Evolutionary conservation across 1,140 invertebrate species (phyloP).

Genomic region (Cydia splendana): DNA sequence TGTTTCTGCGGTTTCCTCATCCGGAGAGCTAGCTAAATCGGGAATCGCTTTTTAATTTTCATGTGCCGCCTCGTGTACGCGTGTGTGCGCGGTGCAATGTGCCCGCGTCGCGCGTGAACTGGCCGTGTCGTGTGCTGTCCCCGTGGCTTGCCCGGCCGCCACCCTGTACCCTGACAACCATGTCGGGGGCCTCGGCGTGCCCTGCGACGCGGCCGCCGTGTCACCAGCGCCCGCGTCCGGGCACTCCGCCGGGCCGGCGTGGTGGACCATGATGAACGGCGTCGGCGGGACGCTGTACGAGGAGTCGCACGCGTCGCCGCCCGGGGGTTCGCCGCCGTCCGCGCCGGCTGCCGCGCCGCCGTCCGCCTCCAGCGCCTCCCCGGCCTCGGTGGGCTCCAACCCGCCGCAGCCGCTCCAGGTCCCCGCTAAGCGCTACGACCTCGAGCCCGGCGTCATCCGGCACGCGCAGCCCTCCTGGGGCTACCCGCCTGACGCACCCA

Average conservation of each 20-base stretch:
- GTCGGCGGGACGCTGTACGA: conserved; percentile 82
- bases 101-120: conserved; percentile 71
- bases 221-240: conserved; percentile 88
- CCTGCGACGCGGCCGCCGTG: conserved; percentile 85
- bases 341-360: conserved; percentile 80
- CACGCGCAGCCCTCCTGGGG: conserved; percentile 87
- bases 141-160: conserved; percentile 89
- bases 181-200: conserved; percentile 85
- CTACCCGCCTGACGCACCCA: conserved; percentile 84
- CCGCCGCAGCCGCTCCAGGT: conserved; percentile 86
- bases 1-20: conserved; percentile 55
- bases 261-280: conserved; percentile 92
- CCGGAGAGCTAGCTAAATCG: conserved; percentile 72
- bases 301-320: conserved; percentile 85
- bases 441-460: conserved; percentile 86
- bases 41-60: conserved; percentile 75
- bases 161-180: conserved; percentile 89
- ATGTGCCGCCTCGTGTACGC: conserved; percentile 74
- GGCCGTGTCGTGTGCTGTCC: conserved; percentile 73
- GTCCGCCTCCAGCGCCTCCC: conserved; percentile 85
- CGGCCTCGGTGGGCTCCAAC: conserved; percentile 83
- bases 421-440: conserved; percentile 88
- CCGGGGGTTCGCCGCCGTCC: conserved; percentile 76
- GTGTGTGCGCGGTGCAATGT: conserved; percentile 75
- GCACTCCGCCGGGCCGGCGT: conserved; percentile 89